These are phyloP conservation scores for Aphidius colemani DNA, from an alignment of 2,888 invertebrate genomes.

Conservation along the genomic window DNA sequence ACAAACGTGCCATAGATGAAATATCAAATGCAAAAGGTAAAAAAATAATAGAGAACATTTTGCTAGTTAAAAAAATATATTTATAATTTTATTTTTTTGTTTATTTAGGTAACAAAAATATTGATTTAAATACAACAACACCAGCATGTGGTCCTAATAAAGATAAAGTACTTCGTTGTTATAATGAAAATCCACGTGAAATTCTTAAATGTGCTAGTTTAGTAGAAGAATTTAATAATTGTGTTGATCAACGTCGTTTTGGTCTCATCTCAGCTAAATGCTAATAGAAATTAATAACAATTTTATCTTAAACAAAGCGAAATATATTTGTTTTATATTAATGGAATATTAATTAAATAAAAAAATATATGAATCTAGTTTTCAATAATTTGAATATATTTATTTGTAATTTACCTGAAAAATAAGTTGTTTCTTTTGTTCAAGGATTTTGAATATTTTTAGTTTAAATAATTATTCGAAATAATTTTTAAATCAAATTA, in stretches of 20 bases:
- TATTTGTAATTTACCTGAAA: no score
- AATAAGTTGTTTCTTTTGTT: no score
- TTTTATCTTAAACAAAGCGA: background rate
- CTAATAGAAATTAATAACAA: constrained; percentile 35
- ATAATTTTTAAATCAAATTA: no score
- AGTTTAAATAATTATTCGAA: no score
- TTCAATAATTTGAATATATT: background rate
- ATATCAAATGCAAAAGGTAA: constrained; percentile 34
- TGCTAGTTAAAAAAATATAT: background rate
- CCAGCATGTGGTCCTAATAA: constrained; percentile 66
- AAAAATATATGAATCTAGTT: constrained; percentile 22
- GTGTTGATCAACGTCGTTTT: constrained; percentile 66
- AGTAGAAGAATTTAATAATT: constrained; percentile 67
- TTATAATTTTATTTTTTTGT: background rate
- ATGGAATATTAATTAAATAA: background rate
- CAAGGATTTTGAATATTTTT: no score
- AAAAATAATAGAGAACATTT: background rate
- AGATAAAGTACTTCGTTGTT: constrained; percentile 66
- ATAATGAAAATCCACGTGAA: constrained; percentile 65
- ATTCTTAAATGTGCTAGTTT: constrained; percentile 67
- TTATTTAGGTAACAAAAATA: constrained; percentile 34
- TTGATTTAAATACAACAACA: constrained; percentile 35
- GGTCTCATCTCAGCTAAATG: constrained; percentile 54
- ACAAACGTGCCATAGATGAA: constrained; percentile 33
- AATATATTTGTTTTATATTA: constrained; percentile 10